phyloP scores from a whole-genome alignment of 2,113 vertebrate genomes.

The Myodes glareolus region DNA sequence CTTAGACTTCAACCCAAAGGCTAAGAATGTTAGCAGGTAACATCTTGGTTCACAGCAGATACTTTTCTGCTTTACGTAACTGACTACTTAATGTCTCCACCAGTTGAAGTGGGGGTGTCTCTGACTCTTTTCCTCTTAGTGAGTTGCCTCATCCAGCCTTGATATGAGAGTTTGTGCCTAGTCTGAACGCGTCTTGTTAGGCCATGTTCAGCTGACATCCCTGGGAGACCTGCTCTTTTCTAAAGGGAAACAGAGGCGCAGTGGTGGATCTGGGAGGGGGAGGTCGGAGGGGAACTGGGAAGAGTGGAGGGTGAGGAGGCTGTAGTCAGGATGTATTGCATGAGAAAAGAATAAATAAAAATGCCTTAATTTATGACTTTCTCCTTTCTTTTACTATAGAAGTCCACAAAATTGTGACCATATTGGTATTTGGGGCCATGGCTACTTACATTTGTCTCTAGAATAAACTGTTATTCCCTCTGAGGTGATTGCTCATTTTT shows the following conservation, averaged over 20 bases:
- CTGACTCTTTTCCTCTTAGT: not conserved
- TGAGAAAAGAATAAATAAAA: not conserved
- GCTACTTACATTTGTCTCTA: not conserved
- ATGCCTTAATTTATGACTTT: not conserved
- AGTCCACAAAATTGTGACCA: not conserved
- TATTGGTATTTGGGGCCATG: not conserved
- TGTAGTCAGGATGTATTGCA: not conserved
- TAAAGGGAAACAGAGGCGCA: not conserved
- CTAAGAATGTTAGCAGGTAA: not conserved
- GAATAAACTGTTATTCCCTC: not conserved
- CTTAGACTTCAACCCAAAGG: not conserved
- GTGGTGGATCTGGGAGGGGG: not conserved
- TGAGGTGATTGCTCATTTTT: not conserved
- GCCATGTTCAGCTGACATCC: too few relatives aligned
- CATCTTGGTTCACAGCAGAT: not conserved
- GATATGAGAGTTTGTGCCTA: not conserved
- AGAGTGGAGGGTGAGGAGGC: not conserved
- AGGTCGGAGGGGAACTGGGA: not conserved
- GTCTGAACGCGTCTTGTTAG: not conserved
- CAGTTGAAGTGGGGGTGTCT: not conserved
- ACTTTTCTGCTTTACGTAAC: not conserved
- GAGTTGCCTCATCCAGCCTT: not conserved
- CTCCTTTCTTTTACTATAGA: not conserved
- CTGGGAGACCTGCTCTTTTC: not conserved
- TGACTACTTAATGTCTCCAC: not conserved